Percentiles rank a stretch among this genome's conserved stretches.
These are phyloP conservation scores for Epicauta chinensis DNA, from an alignment of 1,140 invertebrate genomes.

Conservation along the genomic window DNA sequence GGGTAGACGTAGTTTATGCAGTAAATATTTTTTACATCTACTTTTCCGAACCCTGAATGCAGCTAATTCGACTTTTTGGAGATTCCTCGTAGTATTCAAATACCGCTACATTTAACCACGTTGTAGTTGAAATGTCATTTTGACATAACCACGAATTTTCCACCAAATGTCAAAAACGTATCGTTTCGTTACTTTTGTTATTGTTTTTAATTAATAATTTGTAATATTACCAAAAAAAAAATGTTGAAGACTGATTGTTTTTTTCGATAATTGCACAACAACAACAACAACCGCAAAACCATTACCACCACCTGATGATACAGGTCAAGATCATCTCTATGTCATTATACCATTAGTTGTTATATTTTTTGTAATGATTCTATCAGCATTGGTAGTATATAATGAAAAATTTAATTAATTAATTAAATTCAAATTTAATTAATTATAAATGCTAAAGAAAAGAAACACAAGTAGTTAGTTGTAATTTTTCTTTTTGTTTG, in stretches of 20 bases:
- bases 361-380: slow-evolving; percentile 26
- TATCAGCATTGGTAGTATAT: slow-evolving; percentile 24
- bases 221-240: neutral
- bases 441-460: neutral
- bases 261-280: slow-evolving; percentile 6
- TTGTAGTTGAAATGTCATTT: no score
- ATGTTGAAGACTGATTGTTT: neutral
- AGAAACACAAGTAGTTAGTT: neutral
- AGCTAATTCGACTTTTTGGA: no score
- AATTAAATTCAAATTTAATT: neutral
- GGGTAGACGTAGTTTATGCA: no score
- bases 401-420: slow-evolving; percentile 5
- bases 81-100: no score
- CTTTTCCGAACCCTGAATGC: no score
- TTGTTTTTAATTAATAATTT: neutral
- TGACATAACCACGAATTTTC: slow-evolving; percentile 3
- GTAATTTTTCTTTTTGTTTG: neutral
- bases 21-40: no score
- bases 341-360: slow-evolving; percentile 32
- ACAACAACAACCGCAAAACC: slow-evolving; percentile 3
- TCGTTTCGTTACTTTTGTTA: neutral
- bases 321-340: slow-evolving; percentile 20
- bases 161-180: neutral
- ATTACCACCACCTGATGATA: neutral
- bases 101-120: no score